Evolutionary conservation across 2,113 vertebrate species (phyloP).

Genomic region (Dicerorhinus sumatrensis): DNA sequence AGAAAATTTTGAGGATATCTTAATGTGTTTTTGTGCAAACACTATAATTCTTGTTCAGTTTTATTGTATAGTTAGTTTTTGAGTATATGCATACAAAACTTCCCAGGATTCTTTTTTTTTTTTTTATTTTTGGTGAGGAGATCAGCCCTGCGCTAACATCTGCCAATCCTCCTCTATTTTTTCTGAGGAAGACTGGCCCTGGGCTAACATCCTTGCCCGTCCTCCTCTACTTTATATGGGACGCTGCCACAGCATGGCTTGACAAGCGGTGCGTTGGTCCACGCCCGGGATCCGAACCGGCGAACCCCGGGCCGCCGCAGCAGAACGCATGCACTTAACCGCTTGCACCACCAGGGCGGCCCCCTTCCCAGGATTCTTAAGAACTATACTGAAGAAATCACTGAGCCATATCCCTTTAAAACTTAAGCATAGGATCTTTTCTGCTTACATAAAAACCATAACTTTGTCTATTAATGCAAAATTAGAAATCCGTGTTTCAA

Average conservation of each 20-base stretch:
- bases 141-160: too few species aligned
- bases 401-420: neutral
- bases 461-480: neutral
- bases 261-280: too few species aligned
- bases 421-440: neutral
- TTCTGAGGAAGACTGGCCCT: too few species aligned
- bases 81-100: neutral
- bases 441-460: neutral
- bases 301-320: too few species aligned
- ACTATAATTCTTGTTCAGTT: neutral
- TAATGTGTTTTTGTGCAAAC: neutral
- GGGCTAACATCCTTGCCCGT: too few species aligned
- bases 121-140: too few species aligned
- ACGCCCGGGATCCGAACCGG: too few species aligned
- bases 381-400: neutral
- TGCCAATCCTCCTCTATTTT: too few species aligned
- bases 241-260: too few species aligned
- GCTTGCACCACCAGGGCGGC: too few species aligned
- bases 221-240: too few species aligned
- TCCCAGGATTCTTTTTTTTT: neutral
- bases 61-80: neutral
- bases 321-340: too few species aligned
- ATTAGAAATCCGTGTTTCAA: constrained; percentile 24
- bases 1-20: neutral
- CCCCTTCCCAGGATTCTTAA: neutral